Percentiles rank a stretch among this genome's conserved stretches.
These are phyloP conservation scores for Noctua fimbriata DNA, from an alignment of 2,888 invertebrate species.

Conservation along the genomic window DNA sequence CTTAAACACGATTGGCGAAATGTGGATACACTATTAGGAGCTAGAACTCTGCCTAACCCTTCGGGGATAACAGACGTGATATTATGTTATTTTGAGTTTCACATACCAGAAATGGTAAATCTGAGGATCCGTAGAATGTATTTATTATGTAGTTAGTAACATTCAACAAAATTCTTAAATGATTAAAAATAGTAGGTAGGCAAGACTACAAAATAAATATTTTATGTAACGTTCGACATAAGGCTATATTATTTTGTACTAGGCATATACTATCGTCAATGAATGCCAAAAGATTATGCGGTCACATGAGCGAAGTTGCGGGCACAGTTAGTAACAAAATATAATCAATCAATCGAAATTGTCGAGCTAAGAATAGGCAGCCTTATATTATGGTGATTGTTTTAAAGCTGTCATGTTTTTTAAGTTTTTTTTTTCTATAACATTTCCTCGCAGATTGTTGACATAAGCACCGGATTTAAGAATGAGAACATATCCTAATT, in stretches of 20 bases:
- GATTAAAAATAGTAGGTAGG: neutral
- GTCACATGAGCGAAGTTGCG: too few species aligned
- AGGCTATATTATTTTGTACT: too few species aligned
- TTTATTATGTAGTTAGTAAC: too few species aligned
- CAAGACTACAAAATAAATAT: neutral
- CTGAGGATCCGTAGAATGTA: too few species aligned
- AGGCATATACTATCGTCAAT: too few species aligned
- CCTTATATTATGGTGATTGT: constrained; percentile 4
- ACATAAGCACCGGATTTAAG: constrained; percentile 38
- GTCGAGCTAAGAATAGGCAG: constrained; percentile 13
- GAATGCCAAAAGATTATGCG: too few species aligned
- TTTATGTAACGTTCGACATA: too few species aligned
- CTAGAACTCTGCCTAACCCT: neutral
- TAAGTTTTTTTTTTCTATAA: neutral
- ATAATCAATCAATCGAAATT: neutral
- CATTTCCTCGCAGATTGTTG: constrained; percentile 19
- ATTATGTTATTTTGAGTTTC: neutral
- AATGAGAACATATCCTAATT: constrained; percentile 32
- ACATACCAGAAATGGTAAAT: neutral
- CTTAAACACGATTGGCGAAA: neutral
- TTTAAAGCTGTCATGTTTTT: constrained; percentile 18
- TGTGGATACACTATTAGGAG: too few species aligned
- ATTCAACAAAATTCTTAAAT: neutral
- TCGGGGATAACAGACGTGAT: neutral
- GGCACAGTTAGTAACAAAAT: neutral